phyloP scores from a whole-genome alignment of 2,888 invertebrate genomes.

The Limnephilus lunatus region DNA sequence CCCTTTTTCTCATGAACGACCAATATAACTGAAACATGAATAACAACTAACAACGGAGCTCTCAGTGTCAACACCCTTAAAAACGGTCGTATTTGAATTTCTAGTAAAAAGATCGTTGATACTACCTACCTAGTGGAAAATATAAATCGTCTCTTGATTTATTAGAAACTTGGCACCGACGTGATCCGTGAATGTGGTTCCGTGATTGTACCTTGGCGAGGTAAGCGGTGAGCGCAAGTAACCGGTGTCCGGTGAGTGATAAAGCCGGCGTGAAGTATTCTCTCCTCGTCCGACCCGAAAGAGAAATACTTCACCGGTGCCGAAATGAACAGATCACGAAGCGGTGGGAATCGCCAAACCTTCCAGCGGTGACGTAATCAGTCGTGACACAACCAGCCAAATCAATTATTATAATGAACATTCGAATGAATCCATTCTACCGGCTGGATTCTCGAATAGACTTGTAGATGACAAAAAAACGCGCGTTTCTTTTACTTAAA shows the following conservation, averaged over 20 bases:
- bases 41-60: not conserved
- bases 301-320: not conserved
- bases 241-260: not conserved
- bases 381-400: conserved; percentile 16
- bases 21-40: not conserved
- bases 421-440: not conserved
- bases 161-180: not conserved
- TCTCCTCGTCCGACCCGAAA: conserved; percentile 3
- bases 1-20: not conserved
- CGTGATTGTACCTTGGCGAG: not conserved
- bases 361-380: not conserved
- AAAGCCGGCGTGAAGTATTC: not conserved
- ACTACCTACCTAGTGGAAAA: not conserved
- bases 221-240: not conserved
- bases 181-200: not conserved
- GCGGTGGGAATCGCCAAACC: conserved; percentile 39
- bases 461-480: not conserved
- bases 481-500: too few relatives aligned
- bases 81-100: not conserved
- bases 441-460: not conserved
- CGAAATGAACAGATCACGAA: conserved; percentile 18
- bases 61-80: not conserved
- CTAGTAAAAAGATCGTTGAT: not conserved
- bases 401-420: not conserved
- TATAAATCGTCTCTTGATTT: not conserved